phyloP scores from a whole-genome alignment of 1,140 invertebrate species.

The Pygmarrhopalites habei region DNA sequence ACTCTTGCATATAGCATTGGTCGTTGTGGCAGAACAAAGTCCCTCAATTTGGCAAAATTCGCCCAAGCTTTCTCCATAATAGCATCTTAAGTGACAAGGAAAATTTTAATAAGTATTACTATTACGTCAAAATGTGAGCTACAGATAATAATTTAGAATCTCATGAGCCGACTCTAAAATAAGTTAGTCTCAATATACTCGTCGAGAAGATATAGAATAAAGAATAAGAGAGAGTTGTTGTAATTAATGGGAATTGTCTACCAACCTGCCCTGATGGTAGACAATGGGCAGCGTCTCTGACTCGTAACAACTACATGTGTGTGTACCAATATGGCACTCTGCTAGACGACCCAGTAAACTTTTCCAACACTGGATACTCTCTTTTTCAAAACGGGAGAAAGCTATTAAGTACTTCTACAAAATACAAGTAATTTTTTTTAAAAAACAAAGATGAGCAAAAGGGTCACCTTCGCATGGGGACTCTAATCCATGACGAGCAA shows the following conservation, averaged over 20 bases:
- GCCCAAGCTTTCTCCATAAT: conserved; percentile 32
- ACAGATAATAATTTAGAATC: too few species aligned
- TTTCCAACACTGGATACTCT: conserved; percentile 38
- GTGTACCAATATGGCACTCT: conserved; percentile 18
- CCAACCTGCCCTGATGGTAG: conserved; percentile 38
- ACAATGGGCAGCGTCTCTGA: conserved; percentile 37
- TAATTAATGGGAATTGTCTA: conserved; percentile 1
- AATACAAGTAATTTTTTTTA: too few species aligned
- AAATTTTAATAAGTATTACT: too few species aligned
- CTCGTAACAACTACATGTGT: conserved; percentile 37
- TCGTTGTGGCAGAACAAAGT: conserved; percentile 30
- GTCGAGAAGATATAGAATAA: too few species aligned
- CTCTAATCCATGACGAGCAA: conserved; percentile 37
- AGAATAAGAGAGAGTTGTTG: too few species aligned
- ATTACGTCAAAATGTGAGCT: too few species aligned
- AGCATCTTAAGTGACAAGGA: conserved; percentile 24
- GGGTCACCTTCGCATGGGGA: conserved; percentile 34
- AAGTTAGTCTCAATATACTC: too few species aligned
- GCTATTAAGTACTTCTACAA: too few species aligned
- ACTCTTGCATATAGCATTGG: conserved; percentile 26
- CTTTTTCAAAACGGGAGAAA: too few species aligned
- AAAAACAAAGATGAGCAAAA: too few species aligned
- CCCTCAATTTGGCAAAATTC: conserved; percentile 40
- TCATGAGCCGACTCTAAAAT: too few species aligned
- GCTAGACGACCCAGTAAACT: conserved; percentile 33